Evolutionary conservation across 2,888 invertebrate species (phyloP).

Genomic region (Ochlodes sylvanus): DNA sequence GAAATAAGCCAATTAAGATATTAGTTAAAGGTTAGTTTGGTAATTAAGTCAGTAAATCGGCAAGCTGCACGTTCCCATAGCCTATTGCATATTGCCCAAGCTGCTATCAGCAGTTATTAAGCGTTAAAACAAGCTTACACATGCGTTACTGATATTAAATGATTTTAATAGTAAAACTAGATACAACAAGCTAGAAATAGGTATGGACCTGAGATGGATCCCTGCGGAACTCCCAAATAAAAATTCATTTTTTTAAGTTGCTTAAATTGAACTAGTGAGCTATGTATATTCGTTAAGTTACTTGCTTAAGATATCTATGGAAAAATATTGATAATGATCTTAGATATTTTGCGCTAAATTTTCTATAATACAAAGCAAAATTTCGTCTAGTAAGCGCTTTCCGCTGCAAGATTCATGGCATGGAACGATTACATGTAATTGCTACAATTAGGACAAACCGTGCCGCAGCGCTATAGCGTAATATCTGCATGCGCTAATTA

Average conservation of each 20-base stretch:
- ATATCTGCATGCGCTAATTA: constrained; percentile 71
- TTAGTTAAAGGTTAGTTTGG: constrained; percentile 52
- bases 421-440: constrained; percentile 68
- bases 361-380: neutral
- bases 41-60: constrained; percentile 60
- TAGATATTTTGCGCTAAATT: too few relatives aligned
- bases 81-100: constrained; percentile 47
- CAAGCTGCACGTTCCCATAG: constrained; percentile 56
- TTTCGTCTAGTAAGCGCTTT: constrained; percentile 53
- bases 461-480: constrained; percentile 59
- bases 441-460: constrained; percentile 69
- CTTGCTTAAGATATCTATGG: too few relatives aligned
- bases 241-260: neutral
- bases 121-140: neutral
- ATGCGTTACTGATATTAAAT: too few relatives aligned
- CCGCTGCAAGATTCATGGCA: constrained; percentile 50
- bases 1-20: constrained; percentile 35
- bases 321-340: too few relatives aligned
- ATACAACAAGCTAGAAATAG: too few relatives aligned
- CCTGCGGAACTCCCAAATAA: neutral
- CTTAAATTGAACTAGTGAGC: too few relatives aligned
- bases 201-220: neutral
- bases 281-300: too few relatives aligned
- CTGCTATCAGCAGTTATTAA: constrained; percentile 50
- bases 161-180: neutral